Percentiles rank a stretch among this genome's conserved stretches.
Conservation (phyloP, 2,888 invertebrate species). For the Julus scanicus region DNA sequence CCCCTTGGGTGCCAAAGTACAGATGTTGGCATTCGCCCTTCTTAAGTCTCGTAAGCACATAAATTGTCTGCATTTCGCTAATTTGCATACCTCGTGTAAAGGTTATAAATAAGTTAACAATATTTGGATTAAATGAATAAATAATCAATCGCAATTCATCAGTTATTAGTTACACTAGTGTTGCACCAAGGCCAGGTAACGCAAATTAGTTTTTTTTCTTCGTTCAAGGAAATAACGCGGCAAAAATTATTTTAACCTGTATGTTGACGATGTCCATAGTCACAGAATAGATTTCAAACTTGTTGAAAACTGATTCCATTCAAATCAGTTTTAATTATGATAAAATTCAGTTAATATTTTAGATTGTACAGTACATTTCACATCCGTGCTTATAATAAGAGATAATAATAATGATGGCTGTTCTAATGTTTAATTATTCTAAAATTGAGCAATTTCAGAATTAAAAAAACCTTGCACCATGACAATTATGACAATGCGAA, state of each 20-base stretch:
- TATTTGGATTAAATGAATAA: slow-evolving; percentile 22
- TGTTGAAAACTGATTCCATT: too few species aligned
- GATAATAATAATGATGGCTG: not conserved
- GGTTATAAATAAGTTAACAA: slow-evolving; percentile 7
- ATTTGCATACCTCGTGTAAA: slow-evolving; percentile 5
- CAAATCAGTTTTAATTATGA: too few species aligned
- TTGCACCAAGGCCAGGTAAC: not conserved
- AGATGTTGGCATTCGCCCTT: slow-evolving; percentile 6
- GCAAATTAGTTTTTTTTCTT: too few species aligned
- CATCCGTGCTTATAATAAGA: not conserved
- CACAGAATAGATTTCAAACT: too few species aligned
- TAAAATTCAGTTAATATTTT: too few species aligned
- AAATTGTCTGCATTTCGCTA: slow-evolving; percentile 13
- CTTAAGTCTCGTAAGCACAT: slow-evolving; percentile 20
- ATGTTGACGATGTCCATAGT: too few species aligned
- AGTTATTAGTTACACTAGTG: not conserved
- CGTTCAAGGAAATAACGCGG: too few species aligned
- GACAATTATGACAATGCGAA: not conserved
- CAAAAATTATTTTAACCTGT: too few species aligned
- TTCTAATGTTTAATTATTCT: not conserved
- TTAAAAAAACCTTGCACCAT: not conserved
- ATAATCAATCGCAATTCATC: not conserved
- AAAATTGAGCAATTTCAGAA: not conserved
- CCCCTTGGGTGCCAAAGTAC: slow-evolving; percentile 21
- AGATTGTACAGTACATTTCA: not conserved